These are phyloP conservation scores for Elachura formosa DNA, from an alignment of 2,113 vertebrate genomes.

Conservation along the genomic window DNA sequence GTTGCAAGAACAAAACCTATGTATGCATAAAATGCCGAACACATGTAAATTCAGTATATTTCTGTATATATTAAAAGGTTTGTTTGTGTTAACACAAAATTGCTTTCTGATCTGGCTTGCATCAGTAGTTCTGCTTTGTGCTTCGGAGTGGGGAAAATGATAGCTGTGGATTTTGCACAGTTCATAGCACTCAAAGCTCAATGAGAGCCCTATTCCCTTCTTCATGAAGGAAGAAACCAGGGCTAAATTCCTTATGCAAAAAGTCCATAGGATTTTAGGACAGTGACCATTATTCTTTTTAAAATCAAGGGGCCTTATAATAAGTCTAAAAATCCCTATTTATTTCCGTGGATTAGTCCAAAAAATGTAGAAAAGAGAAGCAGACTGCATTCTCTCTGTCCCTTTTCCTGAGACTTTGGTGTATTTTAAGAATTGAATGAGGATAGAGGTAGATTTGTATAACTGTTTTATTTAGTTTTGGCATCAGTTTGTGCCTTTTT, in stretches of 20 bases:
- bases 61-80: not conserved
- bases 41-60: not conserved
- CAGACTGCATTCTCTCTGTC: not conserved
- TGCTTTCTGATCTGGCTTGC: slow-evolving; percentile 24
- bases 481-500: not conserved
- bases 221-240: not conserved
- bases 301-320: not conserved
- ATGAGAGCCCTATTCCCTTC: not conserved
- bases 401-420: not conserved
- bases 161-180: not conserved
- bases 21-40: slow-evolving; percentile 4
- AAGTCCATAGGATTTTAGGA: not conserved
- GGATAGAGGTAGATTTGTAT: not conserved
- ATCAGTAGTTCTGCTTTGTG: not conserved
- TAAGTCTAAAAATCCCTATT: not conserved
- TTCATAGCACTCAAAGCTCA: not conserved
- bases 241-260: not conserved
- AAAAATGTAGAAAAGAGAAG: not conserved
- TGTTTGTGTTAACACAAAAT: not conserved
- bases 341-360: not conserved
- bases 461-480: not conserved
- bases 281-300: not conserved
- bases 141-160: not conserved
- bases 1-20: not conserved
- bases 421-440: not conserved